These are phyloP conservation scores for Bradynema listronoti DNA, from an alignment of 1,140 invertebrate species.

Conservation along the genomic window DNA sequence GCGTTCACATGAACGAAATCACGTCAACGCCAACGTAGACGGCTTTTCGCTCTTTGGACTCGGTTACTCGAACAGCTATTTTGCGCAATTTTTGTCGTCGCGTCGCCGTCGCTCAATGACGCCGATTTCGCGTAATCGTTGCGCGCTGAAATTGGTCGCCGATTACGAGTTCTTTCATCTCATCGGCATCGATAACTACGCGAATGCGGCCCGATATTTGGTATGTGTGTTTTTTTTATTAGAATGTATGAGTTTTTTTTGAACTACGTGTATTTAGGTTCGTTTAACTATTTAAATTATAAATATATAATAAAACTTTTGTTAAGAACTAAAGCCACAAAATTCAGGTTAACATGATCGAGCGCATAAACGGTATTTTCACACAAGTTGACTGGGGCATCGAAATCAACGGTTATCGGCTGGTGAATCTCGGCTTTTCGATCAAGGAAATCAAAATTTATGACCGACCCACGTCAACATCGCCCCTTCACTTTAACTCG, in stretches of 20 bases:
- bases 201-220: slow-evolving; percentile 43
- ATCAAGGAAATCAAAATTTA: slow-evolving; percentile 46
- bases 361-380: slow-evolving; percentile 42
- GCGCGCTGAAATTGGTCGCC: slow-evolving; percentile 41
- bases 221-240: slow-evolving; percentile 24
- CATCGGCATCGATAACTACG: slow-evolving; percentile 42
- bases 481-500: slow-evolving; percentile 29
- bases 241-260: neutral
- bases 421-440: slow-evolving; percentile 37
- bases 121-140: slow-evolving; percentile 31
- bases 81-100: slow-evolving; percentile 6
- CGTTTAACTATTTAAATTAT: too few relatives aligned
- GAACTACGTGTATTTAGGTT: too few relatives aligned
- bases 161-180: slow-evolving; percentile 37
- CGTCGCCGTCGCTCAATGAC: neutral
- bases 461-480: slow-evolving; percentile 23
- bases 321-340: neutral
- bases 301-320: too few relatives aligned
- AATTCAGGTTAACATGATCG: slow-evolving; percentile 42
- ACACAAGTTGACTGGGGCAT: slow-evolving; percentile 37
- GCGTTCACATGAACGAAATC: neutral
- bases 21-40: neutral
- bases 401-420: slow-evolving; percentile 24
- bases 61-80: slow-evolving; percentile 3
- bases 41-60: neutral